Evolutionary conservation across 2,888 invertebrate genomes (phyloP).

Genomic region (Hypena proboscidalis): DNA sequence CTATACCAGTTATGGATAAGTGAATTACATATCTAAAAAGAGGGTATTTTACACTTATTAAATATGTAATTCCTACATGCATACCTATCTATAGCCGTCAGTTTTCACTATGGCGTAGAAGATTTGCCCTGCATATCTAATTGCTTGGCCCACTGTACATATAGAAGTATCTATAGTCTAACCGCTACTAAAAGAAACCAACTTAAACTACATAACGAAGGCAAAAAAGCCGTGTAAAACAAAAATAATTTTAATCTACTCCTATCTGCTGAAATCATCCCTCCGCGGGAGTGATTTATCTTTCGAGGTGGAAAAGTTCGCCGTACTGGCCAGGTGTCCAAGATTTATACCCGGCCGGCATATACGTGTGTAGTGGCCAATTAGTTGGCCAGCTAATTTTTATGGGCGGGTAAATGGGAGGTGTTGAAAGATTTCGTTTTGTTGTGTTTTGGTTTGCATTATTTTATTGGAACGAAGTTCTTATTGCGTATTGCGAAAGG

Average conservation of each 20-base stretch:
- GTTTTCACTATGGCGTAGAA: no score
- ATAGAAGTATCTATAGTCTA: background rate
- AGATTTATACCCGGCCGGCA: constrained; percentile 38
- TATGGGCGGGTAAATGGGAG: constrained; percentile 13
- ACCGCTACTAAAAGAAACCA: background rate
- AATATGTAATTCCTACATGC: no score
- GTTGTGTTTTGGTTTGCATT: no score
- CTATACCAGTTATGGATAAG: no score
- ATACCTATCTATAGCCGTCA: no score
- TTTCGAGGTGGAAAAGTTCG: constrained; percentile 22
- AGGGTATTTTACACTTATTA: no score
- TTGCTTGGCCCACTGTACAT: no score
- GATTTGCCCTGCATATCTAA: no score
- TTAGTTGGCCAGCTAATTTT: constrained; percentile 35
- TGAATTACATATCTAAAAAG: no score
- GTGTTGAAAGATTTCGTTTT: constrained; percentile 19
- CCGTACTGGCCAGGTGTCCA: constrained; percentile 43
- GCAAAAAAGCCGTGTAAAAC: constrained; percentile 22
- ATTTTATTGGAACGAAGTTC: no score
- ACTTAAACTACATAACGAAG: constrained; percentile 1
- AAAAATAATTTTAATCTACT: constrained; percentile 43
- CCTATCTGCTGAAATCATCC: constrained; percentile 34
- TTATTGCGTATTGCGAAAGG: no score
- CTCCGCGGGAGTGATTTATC: constrained; percentile 39
- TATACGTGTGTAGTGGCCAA: constrained; percentile 34